A percentile compares a stretch with the other conserved stretches of the same genome.
phyloP scores from a whole-genome alignment of 2,797 vertebrate genomes.

The Crenuchus spilurus region DNA sequence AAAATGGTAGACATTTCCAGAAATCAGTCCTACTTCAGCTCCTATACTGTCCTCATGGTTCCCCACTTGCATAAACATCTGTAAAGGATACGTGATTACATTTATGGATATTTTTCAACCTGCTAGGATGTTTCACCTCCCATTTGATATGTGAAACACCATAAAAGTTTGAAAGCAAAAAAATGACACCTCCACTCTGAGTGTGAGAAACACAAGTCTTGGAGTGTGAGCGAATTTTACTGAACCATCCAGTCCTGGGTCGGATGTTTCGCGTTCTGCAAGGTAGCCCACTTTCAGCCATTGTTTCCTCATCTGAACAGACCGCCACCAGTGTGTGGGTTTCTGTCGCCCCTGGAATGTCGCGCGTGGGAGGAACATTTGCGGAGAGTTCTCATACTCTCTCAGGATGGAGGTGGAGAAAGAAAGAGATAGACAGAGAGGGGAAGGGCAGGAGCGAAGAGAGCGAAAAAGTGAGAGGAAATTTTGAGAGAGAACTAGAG shows the following conservation, averaged over 20 bases:
- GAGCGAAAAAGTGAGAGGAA: slow-evolving; percentile 19
- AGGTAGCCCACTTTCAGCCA: slow-evolving; percentile 37
- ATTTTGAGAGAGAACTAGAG: slow-evolving; percentile 15
- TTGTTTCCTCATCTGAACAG: slow-evolving; percentile 43
- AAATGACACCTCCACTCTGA: neutral
- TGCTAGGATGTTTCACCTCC: too few relatives aligned
- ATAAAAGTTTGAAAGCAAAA: neutral
- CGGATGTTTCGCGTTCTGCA: slow-evolving; percentile 17
- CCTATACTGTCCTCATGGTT: too few relatives aligned
- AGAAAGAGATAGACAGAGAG: slow-evolving; percentile 47
- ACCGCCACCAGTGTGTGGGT: slow-evolving; percentile 54
- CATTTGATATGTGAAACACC: neutral
- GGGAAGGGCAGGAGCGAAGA: slow-evolving; percentile 21
- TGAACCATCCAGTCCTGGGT: neutral
- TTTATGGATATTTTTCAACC: too few relatives aligned
- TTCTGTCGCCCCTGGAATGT: slow-evolving; percentile 53
- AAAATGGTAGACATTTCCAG: too few relatives aligned
- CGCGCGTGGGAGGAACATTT: slow-evolving; percentile 60
- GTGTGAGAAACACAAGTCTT: neutral
- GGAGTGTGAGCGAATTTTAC: neutral
- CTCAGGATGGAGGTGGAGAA: slow-evolving; percentile 48
- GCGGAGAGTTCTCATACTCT: slow-evolving; percentile 52
- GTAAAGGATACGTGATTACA: too few relatives aligned
- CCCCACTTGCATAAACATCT: too few relatives aligned
- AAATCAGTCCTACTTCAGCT: too few relatives aligned